These are phyloP conservation scores for Nothoprocta perdicaria DNA, from an alignment of 2,113 vertebrate genomes.

Conservation along the genomic window DNA sequence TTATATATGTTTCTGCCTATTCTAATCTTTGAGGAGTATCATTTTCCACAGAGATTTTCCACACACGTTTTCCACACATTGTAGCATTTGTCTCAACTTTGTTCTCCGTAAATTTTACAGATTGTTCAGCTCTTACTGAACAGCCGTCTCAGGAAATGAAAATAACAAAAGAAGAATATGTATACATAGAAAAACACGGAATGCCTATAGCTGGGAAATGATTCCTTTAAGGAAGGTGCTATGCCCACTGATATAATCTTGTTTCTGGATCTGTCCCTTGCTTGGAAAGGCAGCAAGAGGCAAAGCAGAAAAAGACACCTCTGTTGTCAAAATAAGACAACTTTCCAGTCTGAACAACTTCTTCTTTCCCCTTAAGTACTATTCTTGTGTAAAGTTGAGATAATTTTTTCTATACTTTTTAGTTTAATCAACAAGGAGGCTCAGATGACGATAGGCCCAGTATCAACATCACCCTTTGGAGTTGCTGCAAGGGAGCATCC, in stretches of 20 bases:
- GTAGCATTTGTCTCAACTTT: constrained; percentile 24
- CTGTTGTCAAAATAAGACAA: not conserved
- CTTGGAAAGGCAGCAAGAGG: not conserved
- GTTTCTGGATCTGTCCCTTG: not conserved
- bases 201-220: not conserved
- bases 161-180: not conserved
- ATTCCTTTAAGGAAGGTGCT: not conserved
- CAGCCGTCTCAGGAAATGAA: constrained; percentile 1
- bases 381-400: not conserved
- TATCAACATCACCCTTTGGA: not conserved
- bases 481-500: not conserved
- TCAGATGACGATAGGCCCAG: rapidly evolving
- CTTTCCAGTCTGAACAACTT: not conserved
- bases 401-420: not conserved
- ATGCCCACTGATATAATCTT: not conserved
- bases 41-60: constrained; percentile 45
- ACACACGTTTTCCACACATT: constrained; percentile 28
- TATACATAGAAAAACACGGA: not conserved
- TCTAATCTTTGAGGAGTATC: constrained; percentile 8
- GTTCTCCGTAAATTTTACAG: not conserved
- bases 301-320: not conserved
- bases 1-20: constrained; percentile 8
- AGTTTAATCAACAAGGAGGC: not conserved
- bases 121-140: constrained; percentile 5
- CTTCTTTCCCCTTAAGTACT: not conserved